Base-by-base conservation (phyloP, 2,113 vertebrate species). In the Phasianus colchicus region DNA sequence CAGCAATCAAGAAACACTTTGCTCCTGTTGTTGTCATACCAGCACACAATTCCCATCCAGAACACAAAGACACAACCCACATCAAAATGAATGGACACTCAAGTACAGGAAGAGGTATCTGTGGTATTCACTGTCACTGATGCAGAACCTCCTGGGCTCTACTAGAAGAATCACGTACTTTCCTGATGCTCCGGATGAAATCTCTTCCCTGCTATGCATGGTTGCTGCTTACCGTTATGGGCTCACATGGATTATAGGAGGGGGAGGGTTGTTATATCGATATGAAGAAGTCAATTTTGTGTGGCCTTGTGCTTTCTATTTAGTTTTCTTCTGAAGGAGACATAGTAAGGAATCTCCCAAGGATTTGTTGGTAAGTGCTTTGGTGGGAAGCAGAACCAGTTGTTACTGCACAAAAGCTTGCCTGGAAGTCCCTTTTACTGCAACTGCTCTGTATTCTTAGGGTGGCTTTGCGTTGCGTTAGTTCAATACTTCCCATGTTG, bases 251-350 rank as follows among this genome's bases (percentile, higher is more conserved):
- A 15, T 95, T 84, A 69, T 88, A 75, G 91, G 89, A 86, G 78
- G 63, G 94, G 94, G 38, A 88, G 79, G 88, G 83, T 88, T 90
- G 43, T 94, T 95, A 70, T 83, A 85, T 92, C 3, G 17, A 71
- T 85, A 64, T 6, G 22, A 75, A 86, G 61, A 77, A 38, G 58
- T 95, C 85, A 74, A 60, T 93, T 85, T 87, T 87, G 70, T 94
- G 93, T 95, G 77, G 92, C 94, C 87, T 93, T 95, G 92, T 97
- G 96, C 88, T 96, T 96, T 95, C 78, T 86, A 36, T 96, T 93
- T 95, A 54, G 78, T 66, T 52, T 85, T 87, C 92, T 95, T 82
- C 91, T 29, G 48, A 83, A 95, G 94, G 96, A 96, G 88, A 88
- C 86, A 58, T 82, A 72, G 76, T 86, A 58, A 24, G 92, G n/a